Evolutionary conservation across 2,797 vertebrate species (phyloP).

Genomic region (Mareca strepera): DNA sequence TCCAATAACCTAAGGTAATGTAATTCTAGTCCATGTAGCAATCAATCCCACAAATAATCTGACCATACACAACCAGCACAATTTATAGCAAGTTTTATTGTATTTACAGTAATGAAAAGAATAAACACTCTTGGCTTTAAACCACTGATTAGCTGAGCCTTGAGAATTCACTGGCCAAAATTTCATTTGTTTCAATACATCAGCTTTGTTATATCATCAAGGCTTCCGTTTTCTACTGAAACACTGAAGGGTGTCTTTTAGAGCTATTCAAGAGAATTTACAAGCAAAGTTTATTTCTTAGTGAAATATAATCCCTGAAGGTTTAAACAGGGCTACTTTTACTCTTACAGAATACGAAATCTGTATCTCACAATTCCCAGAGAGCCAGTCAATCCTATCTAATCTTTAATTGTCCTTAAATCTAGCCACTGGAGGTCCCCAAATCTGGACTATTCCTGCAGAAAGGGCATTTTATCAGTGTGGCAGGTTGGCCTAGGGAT

Average conservation of each 20-base stretch:
- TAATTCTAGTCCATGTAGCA: conserved; percentile 12
- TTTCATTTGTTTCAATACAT: not conserved
- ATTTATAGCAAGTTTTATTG: conserved; percentile 34
- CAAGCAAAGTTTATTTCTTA: conserved; percentile 44
- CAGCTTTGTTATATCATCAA: not conserved
- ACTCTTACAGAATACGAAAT: conserved; percentile 31
- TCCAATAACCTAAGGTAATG: not conserved
- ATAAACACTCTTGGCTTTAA: conserved; percentile 21
- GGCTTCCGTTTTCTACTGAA: not conserved
- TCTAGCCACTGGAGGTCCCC: not conserved
- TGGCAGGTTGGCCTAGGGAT: not conserved
- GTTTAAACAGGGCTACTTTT: conserved; percentile 30
- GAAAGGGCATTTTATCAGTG: not conserved
- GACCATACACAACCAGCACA: not conserved
- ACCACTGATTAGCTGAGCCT: conserved; percentile 6
- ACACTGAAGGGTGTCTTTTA: not conserved
- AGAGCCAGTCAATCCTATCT: conserved; percentile 14
- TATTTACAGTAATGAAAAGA: conserved; percentile 39
- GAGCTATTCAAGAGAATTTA: conserved; percentile 4
- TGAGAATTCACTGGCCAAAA: not conserved
- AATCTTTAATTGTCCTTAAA: conserved; percentile 42
- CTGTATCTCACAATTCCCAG: not conserved
- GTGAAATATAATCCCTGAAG: conserved; percentile 47
- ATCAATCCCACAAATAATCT: conserved; percentile 58
- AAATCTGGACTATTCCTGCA: not conserved